Conservation (phyloP, 2,113 vertebrate species). For the Phrynosoma platyrhinos region DNA sequence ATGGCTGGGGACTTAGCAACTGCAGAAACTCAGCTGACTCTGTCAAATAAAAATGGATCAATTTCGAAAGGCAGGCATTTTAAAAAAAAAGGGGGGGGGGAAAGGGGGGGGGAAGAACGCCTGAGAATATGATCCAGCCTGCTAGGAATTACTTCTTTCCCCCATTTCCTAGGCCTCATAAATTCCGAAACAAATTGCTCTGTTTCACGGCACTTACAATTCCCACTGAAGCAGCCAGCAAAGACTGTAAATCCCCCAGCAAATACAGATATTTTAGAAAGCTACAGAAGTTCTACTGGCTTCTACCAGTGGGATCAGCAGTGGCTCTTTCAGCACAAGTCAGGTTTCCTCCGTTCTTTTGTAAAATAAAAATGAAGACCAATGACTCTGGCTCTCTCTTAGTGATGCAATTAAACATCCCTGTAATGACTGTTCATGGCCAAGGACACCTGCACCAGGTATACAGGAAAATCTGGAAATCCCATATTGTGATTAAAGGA, state of each 20-base stretch:
- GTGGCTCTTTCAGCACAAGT: not conserved
- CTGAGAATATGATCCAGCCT: not conserved
- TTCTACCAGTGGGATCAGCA: not conserved
- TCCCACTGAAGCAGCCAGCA: not conserved
- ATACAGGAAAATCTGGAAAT: not conserved
- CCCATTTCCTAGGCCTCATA: not conserved
- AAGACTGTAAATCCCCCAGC: not conserved
- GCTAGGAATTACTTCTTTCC: not conserved
- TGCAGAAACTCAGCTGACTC: not conserved
- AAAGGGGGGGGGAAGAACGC: not conserved
- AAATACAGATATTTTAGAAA: conserved; percentile 8
- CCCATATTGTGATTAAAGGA: not conserved
- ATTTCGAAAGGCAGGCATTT: not conserved
- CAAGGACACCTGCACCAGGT: not conserved
- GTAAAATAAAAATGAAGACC: not conserved
- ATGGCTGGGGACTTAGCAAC: not conserved
- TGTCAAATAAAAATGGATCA: not conserved
- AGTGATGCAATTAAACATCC: not conserved
- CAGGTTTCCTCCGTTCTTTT: not conserved
- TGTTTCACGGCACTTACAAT: not conserved
- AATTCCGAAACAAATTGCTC: not conserved
- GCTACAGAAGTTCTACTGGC: not conserved
- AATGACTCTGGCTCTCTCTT: not conserved
- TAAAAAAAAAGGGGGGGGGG: not conserved
- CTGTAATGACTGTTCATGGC: no score